These are phyloP conservation scores for Drosophila prosaltans DNA, from an alignment of 1,140 invertebrate genomes.

Conservation along the genomic window DNA sequence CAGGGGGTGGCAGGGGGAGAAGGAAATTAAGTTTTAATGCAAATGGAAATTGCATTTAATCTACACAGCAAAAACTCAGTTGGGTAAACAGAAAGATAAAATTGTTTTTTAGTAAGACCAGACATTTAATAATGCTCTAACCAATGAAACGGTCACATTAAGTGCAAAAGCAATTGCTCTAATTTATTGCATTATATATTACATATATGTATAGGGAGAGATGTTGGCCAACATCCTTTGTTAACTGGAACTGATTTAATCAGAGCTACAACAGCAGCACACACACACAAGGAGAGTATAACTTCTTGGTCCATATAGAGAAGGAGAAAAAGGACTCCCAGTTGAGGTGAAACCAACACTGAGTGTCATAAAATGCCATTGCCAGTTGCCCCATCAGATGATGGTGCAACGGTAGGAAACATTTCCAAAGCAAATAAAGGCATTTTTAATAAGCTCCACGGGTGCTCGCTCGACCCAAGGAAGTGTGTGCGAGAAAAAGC, in stretches of 20 bases:
- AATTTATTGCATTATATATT: background rate
- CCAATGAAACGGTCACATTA: background rate
- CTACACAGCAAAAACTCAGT: background rate
- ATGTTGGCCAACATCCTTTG: background rate
- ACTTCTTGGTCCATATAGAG: background rate
- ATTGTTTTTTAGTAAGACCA: background rate
- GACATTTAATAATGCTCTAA: background rate
- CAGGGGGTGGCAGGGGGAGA: background rate
- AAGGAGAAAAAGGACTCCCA: too few relatives aligned
- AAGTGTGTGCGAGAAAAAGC: background rate
- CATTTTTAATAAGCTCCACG: constrained; percentile 40
- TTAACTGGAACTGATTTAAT: constrained; percentile 5
- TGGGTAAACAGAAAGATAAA: background rate
- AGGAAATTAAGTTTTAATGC: constrained; percentile 4
- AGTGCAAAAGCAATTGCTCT: background rate
- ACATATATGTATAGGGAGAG: too few relatives aligned
- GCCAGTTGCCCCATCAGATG: background rate
- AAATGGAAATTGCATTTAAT: constrained; percentile 29
- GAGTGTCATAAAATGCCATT: constrained; percentile 10
- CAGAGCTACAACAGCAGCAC: background rate
- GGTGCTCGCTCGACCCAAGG: background rate
- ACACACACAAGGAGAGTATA: background rate
- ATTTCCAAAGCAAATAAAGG: constrained; percentile 25
- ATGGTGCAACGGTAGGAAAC: too few relatives aligned
- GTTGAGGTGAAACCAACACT: background rate